These are phyloP conservation scores for Lasioglossum baleicum DNA, from an alignment of 1,140 invertebrate species.

Conservation along the genomic window DNA sequence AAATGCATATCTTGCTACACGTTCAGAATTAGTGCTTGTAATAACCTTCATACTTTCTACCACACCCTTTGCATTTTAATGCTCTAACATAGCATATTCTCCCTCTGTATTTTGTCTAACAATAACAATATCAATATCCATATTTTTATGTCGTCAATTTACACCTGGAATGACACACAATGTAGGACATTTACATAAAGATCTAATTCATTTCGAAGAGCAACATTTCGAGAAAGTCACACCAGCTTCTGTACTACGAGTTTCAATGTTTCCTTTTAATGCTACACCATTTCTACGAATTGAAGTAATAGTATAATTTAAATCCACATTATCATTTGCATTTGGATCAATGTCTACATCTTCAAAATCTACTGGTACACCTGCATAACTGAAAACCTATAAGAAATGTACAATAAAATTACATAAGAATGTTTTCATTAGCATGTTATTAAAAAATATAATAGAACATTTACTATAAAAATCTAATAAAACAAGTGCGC, in stretches of 20 bases:
- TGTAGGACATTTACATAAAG: constrained; percentile 98
- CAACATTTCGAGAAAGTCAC: constrained; percentile 93
- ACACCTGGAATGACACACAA: constrained; percentile 95
- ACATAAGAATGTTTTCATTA: too few relatives aligned
- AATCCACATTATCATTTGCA: constrained; percentile 90
- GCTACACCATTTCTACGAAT: constrained; percentile 98
- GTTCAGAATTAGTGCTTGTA: constrained; percentile 93
- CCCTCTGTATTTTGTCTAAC: constrained; percentile 97
- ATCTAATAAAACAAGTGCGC: too few relatives aligned
- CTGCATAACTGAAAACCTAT: constrained; percentile 86
- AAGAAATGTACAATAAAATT: constrained; percentile 28
- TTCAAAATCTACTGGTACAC: constrained; percentile 97
- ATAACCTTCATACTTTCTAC: constrained; percentile 99
- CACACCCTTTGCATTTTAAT: constrained; percentile 95
- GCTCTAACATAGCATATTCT: constrained; percentile 98
- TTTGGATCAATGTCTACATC: constrained; percentile 97
- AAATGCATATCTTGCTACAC: constrained; percentile 97
- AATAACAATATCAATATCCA: too few relatives aligned
- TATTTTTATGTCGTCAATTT: constrained; percentile 91
- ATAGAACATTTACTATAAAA: too few relatives aligned
- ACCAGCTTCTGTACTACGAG: constrained; percentile 87
- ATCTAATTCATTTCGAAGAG: constrained; percentile 93
- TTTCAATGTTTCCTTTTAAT: constrained; percentile 97
- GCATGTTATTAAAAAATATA: too few relatives aligned
- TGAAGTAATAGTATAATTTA: constrained; percentile 96